phyloP scores from a whole-genome alignment of 2,113 vertebrate species.

The Hippopotamus amphibius region DNA sequence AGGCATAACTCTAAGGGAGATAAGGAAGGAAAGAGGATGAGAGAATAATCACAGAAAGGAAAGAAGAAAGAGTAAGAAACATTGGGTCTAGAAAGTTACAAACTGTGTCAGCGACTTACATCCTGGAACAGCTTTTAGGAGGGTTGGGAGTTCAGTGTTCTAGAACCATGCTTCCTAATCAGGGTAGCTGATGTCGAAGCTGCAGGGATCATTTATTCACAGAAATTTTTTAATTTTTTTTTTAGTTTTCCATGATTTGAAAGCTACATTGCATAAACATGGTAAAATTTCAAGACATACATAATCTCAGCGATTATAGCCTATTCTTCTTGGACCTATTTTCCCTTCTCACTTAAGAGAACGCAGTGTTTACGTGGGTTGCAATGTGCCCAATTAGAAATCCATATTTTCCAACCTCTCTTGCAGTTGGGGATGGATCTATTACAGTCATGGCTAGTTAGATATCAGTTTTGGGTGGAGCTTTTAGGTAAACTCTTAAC shows the following conservation, averaged over 20 bases:
- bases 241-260: not conserved
- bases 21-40: not conserved
- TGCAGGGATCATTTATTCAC: not conserved
- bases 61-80: not conserved
- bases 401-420: not conserved
- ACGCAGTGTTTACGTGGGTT: not conserved
- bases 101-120: not conserved
- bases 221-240: not conserved
- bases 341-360: not conserved
- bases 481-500: not conserved
- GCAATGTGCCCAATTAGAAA: not conserved
- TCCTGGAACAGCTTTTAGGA: not conserved
- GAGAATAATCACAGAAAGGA: not conserved
- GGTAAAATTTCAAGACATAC: not conserved
- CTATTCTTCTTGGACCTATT: not conserved
- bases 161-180: not conserved
- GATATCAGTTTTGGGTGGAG: not conserved
- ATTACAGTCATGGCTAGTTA: not conserved
- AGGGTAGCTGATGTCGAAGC: not conserved
- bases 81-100: not conserved
- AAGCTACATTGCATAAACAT: not conserved
- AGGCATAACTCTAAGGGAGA: not conserved
- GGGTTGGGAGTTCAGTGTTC: not conserved
- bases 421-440: not conserved
- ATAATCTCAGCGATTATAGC: not conserved